Evolutionary conservation across 2,113 vertebrate species (phyloP), one percentile per base, ranked within the genome.

Genomic region (Indicator maculatus): DNA sequence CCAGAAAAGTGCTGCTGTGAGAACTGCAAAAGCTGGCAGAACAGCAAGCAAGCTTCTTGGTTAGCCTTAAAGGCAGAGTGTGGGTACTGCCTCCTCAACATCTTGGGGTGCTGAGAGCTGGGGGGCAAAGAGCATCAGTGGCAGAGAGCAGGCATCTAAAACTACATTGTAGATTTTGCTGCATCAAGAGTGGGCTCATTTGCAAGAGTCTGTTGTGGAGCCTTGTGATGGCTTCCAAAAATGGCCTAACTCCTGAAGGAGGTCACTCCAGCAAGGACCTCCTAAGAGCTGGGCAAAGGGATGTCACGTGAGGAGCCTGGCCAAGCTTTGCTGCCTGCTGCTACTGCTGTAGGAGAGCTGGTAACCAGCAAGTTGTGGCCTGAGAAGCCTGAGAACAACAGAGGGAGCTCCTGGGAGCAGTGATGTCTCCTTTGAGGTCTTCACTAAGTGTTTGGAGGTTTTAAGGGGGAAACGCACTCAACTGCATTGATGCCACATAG

Each of bases 401-500:
- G 38, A 52, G 12, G 16, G 52, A 79, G 47, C 70, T 92, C 77
- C 66, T 87, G 84, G 64, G 71, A 93, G 44, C 73, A 28, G 12
- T 24, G 17, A 15, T 65, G 7, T 44, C 50, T 88, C 16, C 38
- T 77, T 60, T 36, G 70, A 69, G 30, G 17, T 50, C 79, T 19
- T 71, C 65, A 61, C 2, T 70, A 81, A 44, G 31, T 65, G 24
- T 52, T 89, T 38, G 66, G 78, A 78, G 86, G 38, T 50, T 91
- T 71, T 4, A 80, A 76, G 38, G 64, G 75, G 33, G 12, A 90
- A 89, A 55, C 33, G 6, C 67, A 97, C 96, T 96, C 96, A 97
- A 98, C 98, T 86, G 98, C 98, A 66, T 97, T 98, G 95, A 98
- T 98, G 94, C 98, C 98, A 93, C 97, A 98, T 15, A 99, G 96